phyloP scores from a whole-genome alignment of 1,140 invertebrate genomes.

The Nephila pilipes region DNA sequence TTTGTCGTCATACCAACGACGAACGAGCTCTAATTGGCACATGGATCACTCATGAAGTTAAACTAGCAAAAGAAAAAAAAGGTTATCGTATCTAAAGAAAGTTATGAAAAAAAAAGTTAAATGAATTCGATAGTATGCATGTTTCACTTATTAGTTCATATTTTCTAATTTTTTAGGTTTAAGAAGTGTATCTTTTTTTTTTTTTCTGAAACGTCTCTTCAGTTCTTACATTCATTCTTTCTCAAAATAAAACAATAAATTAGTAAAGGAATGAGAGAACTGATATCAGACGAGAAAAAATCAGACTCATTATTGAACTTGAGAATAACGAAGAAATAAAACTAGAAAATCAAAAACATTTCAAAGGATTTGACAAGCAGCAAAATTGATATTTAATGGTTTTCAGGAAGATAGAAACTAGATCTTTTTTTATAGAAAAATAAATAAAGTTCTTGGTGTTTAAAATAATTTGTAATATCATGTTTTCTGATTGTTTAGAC shows the following conservation, averaged over 20 bases:
- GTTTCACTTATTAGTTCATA: background rate
- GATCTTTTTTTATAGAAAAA: background rate
- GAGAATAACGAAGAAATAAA: background rate
- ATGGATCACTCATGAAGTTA: background rate
- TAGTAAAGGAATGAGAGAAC: background rate
- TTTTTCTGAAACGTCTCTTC: conserved; percentile 1
- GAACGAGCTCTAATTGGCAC: background rate
- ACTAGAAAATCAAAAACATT: too few relatives aligned
- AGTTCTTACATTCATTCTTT: conserved; percentile 43
- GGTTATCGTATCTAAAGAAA: too few relatives aligned
- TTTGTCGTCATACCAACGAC: background rate
- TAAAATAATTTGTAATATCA: too few relatives aligned
- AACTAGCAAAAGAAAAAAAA: too few relatives aligned
- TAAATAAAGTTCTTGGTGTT: background rate
- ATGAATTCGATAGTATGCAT: too few relatives aligned
- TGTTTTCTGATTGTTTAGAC: too few relatives aligned
- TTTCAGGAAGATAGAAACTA: conserved; percentile 13
- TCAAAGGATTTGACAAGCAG: too few relatives aligned
- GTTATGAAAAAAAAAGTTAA: too few relatives aligned
- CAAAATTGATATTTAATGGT: background rate
- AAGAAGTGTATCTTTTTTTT: background rate
- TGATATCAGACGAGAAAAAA: conserved; percentile 10
- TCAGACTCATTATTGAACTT: background rate
- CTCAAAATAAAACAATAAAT: conserved; percentile 40
- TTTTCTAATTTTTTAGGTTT: background rate